Evolutionary conservation across 2,113 vertebrate species (phyloP).

Genomic region (Amazona guildingii): DNA sequence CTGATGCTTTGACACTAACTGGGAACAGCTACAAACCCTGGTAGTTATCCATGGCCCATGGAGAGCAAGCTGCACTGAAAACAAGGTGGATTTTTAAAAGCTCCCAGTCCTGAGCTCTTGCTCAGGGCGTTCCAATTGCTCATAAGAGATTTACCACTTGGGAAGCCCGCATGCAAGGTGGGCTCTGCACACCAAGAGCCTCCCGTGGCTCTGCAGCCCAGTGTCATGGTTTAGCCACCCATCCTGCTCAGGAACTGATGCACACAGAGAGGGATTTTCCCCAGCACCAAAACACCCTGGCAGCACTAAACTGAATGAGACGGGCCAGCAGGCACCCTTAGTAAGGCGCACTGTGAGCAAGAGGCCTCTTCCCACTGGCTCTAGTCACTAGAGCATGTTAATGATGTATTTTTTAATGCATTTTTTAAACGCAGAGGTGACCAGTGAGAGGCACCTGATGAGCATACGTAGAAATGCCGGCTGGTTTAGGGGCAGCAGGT

Average conservation of each 20-base stretch:
- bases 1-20: background rate
- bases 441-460: background rate
- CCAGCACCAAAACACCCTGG: background rate
- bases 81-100: no score
- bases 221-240: fast-evolving
- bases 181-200: background rate
- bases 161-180: background rate
- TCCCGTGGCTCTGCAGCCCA: background rate
- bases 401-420: fast-evolving
- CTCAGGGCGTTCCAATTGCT: background rate
- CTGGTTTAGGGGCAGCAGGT: background rate
- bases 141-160: background rate
- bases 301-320: background rate
- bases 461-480: fast-evolving
- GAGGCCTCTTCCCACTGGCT: background rate
- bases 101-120: background rate
- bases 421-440: background rate
- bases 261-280: background rate
- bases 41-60: background rate
- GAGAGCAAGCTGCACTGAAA: background rate
- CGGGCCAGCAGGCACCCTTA: fast-evolving
- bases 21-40: background rate
- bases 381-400: background rate
- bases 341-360: background rate
- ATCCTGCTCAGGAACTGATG: background rate